Base-by-base conservation (phyloP, 2,797 vertebrate species). In the Agapornis canus region DNA sequence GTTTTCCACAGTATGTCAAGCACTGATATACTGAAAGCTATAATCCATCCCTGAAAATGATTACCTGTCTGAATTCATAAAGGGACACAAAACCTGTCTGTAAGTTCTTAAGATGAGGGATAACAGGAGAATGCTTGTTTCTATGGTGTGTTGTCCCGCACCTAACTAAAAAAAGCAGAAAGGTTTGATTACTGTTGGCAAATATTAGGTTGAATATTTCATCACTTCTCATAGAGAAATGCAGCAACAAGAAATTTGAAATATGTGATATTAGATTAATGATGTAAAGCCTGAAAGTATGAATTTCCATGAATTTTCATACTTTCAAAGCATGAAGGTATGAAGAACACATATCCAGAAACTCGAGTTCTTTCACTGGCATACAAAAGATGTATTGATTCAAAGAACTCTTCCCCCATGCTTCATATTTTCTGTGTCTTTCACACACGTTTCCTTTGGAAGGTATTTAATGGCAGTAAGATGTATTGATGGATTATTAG, bases 401-500 rank as follows among this genome's bases (percentile, higher is more conserved):
- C n/a, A 76, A 88, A 76, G 63, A 87, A 47, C 5, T 85, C 22
- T 70, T 80, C 35, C 22, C 15, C 65, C 21, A 11, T 7, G 3
- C 17, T 51, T 87, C 59, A 9, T 64, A 39, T 80, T 68, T 89
- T 83, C 56, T 71, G 23, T 83, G n/a, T 37, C n/a, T 78, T 88
- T 92, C 70, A 56, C 29, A 77, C 13, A 16, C 2, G 1, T 80
- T 92, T 82, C 23, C 9, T 86, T 63, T 89, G 32, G 23, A 89
- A 85, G 23, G 42, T 23, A 45, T 14, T 54, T 57, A 47, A 89
- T 52, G 3, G 5, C 93, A 66, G 79, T 86, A 90, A 88, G 86
- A 76, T 86, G 82, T 79, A 84, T 31, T 71, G 43, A 71, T 91
- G 75, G 82, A 51, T 94, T 70, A 69, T 82, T 94, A 82, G 56